phyloP scores from a whole-genome alignment of 2,113 vertebrate genomes.

The cat (Felis catus) region F.catus_Fca126_mat1.0 CM031412.1:217348501-217349000 shows the following conservation, averaged over 20 bases:
- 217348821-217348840: neutral
- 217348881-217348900: neutral
- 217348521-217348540: too few relatives aligned
- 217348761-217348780: neutral
- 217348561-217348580: too few relatives aligned
- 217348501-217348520: neutral
- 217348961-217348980: neutral
- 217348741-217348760: neutral
- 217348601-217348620: too few relatives aligned
- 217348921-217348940: neutral
- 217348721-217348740: too few relatives aligned
- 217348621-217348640: too few relatives aligned
- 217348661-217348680: too few relatives aligned
- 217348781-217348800: neutral
- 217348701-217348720: too few relatives aligned
- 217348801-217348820: too few relatives aligned
- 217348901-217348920: too few relatives aligned
- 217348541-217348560: too few relatives aligned
- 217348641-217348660: too few relatives aligned
- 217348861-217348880: neutral
- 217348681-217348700: too few relatives aligned
- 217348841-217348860: neutral
- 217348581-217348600: rapidly evolving
- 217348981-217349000: neutral
- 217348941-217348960: neutral